phyloP scores from a whole-genome alignment of 2,797 vertebrate species.

The Antrozous pallidus region DNA sequence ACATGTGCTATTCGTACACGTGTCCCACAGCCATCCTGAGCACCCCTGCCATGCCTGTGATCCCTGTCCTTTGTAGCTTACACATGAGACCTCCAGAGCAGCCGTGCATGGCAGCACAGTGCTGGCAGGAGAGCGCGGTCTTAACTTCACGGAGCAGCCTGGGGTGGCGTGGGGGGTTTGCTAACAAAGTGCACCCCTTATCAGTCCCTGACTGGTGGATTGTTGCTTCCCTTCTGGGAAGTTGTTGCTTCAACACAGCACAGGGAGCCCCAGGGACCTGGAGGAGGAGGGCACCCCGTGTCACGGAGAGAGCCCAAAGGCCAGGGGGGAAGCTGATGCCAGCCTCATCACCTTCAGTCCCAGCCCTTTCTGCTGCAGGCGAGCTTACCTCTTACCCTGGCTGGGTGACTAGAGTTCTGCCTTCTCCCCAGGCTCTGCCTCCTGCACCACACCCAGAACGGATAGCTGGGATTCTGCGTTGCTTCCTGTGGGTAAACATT shows the following conservation, averaged over 20 bases:
- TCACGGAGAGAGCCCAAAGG: background rate
- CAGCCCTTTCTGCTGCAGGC: background rate
- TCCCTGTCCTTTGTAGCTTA: background rate
- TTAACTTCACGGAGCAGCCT: background rate
- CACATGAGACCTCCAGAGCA: background rate
- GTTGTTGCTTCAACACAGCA: no score
- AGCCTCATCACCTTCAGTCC: no score
- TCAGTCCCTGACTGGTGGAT: background rate
- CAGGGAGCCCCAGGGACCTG: no score
- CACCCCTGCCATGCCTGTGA: background rate
- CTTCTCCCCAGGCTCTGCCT: background rate
- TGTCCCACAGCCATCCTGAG: background rate
- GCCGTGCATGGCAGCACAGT: accelerated
- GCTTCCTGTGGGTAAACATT: background rate
- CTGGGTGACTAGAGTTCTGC: background rate
- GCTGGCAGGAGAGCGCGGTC: background rate
- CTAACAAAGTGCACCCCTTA: background rate
- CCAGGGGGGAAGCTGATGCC: background rate
- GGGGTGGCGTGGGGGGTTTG: no score
- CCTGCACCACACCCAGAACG: accelerated
- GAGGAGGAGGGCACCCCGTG: background rate
- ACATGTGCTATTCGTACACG: no score
- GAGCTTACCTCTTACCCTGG: background rate
- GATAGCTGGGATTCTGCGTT: background rate
- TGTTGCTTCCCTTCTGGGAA: background rate